Evolutionary conservation across 1,140 invertebrate genomes (phyloP), one percentile per base, ranked within the genome.

Genomic region (Hirudo medicinalis): DNA sequence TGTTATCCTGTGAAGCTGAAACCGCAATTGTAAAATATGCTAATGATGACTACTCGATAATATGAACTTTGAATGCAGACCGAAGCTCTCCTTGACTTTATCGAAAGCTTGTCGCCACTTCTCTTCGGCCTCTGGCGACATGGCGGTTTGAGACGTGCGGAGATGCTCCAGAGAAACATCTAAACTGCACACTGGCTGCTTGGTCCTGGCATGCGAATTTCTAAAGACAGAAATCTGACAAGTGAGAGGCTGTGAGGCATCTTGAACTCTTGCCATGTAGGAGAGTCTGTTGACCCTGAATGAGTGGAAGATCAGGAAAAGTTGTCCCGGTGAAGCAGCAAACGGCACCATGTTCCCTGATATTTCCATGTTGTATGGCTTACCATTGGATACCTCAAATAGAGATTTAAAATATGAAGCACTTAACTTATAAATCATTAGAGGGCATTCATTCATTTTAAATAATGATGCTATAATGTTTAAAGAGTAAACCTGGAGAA

Each of bases 231-330:
- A 68, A n/a, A 68, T n/a, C 67, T 68, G 67, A 32, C 29, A 29
- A 11, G 67, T 20, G 20, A 40, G 67, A 27, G 67, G 67, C n/a
- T 20, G 67, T 25, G 67, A 27, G 40, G 22, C 5, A 25, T 68
- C 67, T 36, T 36, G 29, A 25, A 68, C 32, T 22, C 32, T 29
- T n/a, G 67, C 67, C 29, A 68, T 40, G 32, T 36, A 68, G 5
- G 67, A 68, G 11, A 68, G 40, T 36, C 67, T 29, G 67, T 68
- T 68, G 67, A 68, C 67, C 20, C 67, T 29, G 40, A 68, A 68
- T 9, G 67, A 68, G 19, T 68, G 67, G 20, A 68, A 68, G 29
- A 40, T 68, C 29, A 68, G 11, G 67, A 68, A 27, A 36, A 68
- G 67, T 20, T 68, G 29, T 36, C 40, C 29, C 8, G 29, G 29